These are phyloP conservation scores for Heterodera carotae DNA, from an alignment of 1,140 invertebrate species.

Conservation along the genomic window DNA sequence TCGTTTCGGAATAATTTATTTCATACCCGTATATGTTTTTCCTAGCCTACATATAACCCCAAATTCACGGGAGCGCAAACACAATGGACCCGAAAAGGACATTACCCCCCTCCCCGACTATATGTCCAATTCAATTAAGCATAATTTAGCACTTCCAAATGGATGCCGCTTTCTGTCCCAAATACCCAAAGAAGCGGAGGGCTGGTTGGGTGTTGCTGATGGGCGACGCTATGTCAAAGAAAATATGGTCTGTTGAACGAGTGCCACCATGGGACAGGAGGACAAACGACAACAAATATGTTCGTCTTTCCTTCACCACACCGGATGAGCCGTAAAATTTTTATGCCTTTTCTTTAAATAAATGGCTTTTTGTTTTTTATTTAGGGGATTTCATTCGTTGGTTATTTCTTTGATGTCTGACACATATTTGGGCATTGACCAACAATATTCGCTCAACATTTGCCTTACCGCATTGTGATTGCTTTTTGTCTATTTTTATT, in stretches of 20 bases:
- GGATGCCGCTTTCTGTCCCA: constrained; percentile 77
- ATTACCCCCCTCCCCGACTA: too few relatives aligned
- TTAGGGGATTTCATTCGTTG: constrained; percentile 74
- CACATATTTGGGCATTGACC: constrained; percentile 89
- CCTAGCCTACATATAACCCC: too few relatives aligned
- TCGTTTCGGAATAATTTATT: constrained; percentile 30
- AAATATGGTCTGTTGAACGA: constrained; percentile 85
- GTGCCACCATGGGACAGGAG: constrained; percentile 65
- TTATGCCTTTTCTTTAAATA: constrained; percentile 6
- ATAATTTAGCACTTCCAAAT: constrained; percentile 3
- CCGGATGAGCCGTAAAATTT: constrained; percentile 39
- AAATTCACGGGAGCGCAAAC: too few relatives aligned
- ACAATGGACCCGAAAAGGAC: too few relatives aligned
- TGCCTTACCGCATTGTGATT: neutral
- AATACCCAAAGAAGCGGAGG: constrained; percentile 87
- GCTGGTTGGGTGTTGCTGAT: constrained; percentile 91
- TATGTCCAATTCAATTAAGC: too few relatives aligned
- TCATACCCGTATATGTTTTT: constrained; percentile 41
- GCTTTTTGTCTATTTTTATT: too few relatives aligned
- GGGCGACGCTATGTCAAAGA: constrained; percentile 73
- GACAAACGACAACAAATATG: constrained; percentile 7
- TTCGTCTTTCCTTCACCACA: constrained; percentile 42
- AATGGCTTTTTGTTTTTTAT: too few relatives aligned
- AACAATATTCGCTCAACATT: constrained; percentile 76
- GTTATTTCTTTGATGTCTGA: constrained; percentile 88